Conservation (phyloP, 1,140 invertebrate genomes). For the Drosophila lini region DNA sequence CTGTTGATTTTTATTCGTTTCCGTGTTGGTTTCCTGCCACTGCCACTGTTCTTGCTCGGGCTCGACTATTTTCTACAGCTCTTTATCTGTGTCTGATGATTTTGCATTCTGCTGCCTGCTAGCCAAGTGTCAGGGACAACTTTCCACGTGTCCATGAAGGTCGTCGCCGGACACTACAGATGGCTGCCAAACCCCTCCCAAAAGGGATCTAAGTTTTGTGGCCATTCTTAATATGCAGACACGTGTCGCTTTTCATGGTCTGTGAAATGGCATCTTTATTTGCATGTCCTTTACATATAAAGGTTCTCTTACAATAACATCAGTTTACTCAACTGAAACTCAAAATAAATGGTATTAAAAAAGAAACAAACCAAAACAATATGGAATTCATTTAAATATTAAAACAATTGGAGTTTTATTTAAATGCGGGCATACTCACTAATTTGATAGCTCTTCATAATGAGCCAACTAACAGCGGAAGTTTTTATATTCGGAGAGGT, state of each 20-base stretch:
- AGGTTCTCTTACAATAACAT: not conserved
- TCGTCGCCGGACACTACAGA: slow-evolving; percentile 18
- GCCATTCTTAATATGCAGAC: slow-evolving; percentile 19
- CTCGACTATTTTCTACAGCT: slow-evolving; percentile 55
- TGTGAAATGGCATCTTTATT: slow-evolving; percentile 17
- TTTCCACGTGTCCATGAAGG: slow-evolving; percentile 38
- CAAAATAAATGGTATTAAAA: slow-evolving; percentile 28
- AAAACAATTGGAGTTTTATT: slow-evolving; percentile 41
- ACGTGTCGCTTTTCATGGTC: slow-evolving; percentile 14
- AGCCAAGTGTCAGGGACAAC: slow-evolving; percentile 22
- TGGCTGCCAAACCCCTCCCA: slow-evolving; percentile 11
- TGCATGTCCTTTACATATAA: slow-evolving; percentile 9
- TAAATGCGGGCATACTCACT: slow-evolving; percentile 15
- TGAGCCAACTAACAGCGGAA: slow-evolving; percentile 32
- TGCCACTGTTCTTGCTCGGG: slow-evolving; percentile 10
- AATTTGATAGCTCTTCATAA: slow-evolving; percentile 40
- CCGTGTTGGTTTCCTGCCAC: slow-evolving; percentile 49
- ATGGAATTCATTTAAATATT: slow-evolving; percentile 12
- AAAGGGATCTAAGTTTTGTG: slow-evolving; percentile 9
- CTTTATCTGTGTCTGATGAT: slow-evolving; percentile 66
- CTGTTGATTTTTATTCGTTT: slow-evolving; percentile 82
- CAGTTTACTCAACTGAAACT: slow-evolving; percentile 9
- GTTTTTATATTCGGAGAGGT: slow-evolving; percentile 4
- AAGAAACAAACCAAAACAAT: slow-evolving; percentile 6
- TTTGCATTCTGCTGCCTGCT: slow-evolving; percentile 60